Conservation (phyloP, 1,140 invertebrate species). For the Brachionus paranguensis region DNA sequence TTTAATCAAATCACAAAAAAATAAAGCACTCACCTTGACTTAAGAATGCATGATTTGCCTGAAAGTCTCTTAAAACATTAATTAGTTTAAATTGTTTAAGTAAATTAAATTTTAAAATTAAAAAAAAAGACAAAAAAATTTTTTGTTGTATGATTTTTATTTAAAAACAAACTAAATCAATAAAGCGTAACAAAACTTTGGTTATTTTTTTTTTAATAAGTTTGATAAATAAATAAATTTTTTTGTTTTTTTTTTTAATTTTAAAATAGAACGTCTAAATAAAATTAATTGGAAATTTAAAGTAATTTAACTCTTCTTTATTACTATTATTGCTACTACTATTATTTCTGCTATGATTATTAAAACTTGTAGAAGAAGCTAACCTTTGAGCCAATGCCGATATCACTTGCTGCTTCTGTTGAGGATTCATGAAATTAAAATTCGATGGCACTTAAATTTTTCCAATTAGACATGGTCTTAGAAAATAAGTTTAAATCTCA, state of each 20-base stretch:
- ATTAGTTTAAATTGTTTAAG: neutral
- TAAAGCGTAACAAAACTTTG: slow-evolving; percentile 8
- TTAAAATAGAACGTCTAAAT: neutral
- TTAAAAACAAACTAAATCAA: slow-evolving; percentile 12
- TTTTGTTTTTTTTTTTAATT: slow-evolving; percentile 35
- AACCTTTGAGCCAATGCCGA: slow-evolving; percentile 19
- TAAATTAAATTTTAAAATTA: neutral
- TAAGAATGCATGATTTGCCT: neutral
- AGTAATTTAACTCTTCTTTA: slow-evolving; percentile 20
- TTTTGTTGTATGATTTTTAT: slow-evolving; percentile 6
- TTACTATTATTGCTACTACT: slow-evolving; percentile 11
- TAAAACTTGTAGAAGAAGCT: slow-evolving; percentile 20
- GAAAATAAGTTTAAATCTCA: neutral
- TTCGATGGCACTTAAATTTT: slow-evolving; percentile 16
- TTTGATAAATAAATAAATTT: slow-evolving; percentile 32
- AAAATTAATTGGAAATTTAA: no score
- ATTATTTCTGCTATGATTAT: slow-evolving; percentile 10
- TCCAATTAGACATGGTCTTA: neutral
- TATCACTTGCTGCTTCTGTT: slow-evolving; percentile 23
- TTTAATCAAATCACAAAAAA: neutral
- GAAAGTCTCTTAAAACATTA: neutral
- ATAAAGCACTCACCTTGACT: neutral
- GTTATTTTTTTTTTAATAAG: neutral
- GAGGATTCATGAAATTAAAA: slow-evolving; percentile 13
- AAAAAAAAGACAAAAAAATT: slow-evolving; percentile 33